Base-by-base conservation (phyloP, 2,888 invertebrate genomes). In the Diabrotica balteata region DNA sequence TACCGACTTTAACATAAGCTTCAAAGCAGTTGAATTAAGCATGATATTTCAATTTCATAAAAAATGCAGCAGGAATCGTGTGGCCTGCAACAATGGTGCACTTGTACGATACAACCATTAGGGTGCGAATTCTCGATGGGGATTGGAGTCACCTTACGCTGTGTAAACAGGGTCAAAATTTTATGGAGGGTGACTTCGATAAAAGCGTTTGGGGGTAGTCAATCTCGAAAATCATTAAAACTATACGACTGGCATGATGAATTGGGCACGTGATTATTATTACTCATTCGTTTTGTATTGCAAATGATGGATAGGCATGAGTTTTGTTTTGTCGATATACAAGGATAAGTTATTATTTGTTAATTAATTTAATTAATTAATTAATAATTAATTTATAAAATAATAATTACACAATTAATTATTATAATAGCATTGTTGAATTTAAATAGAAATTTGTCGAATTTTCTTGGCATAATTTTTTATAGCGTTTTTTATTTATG, bases 101-200 rank as follows among this genome's bases (percentile, higher is more conserved):
- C 67, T 67, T 67, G 67, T 61, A 53, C 60, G 6, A 52, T 52
- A 11, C 59, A 43, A 10, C 47, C 53, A 52, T 11, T 44, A 47
- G 66, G 61, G 66, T 61, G 66, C 32, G 42, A 61, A 51, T 32
- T 58, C 55, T 42, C 51, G 8, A 51, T 42, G 51, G n/a, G 62
- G 46, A 62, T 49, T 44, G 42, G 42, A 59, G 53, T 53, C 67
- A 67, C 67, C 67, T 66, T 66, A 50, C 51, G 32, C 58, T 46
- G 49, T 42, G 55, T 42, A 54, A 58, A 63, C 49, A 52, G 61
- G 51, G 58, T 53, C 45, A 17, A 52, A 62, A 62, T 62, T 67
- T 53, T 17, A 52, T 47, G 57, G 59, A 67, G 60, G 67, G 67
- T 50, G 53, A 53, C 11, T 50, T 58, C 42, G 42, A 58, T 59